Base-by-base conservation (phyloP, 2,113 vertebrate genomes). In the Lichenostomus cassidix region DNA sequence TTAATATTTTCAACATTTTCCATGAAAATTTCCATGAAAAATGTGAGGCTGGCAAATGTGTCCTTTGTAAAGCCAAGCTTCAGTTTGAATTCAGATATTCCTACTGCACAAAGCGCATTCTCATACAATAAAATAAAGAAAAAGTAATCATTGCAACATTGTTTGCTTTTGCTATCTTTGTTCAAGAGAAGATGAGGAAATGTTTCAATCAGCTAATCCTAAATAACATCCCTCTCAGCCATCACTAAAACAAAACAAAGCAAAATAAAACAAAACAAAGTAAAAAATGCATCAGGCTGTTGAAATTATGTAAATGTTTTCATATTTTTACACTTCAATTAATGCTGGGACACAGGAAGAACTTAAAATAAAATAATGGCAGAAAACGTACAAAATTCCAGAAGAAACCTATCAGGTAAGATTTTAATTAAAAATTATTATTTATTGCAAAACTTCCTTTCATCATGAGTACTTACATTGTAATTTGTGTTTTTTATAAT, bases 121-220 rank as follows among this genome's bases (percentile, higher is more conserved):
- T 64, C 12, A 44, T 42, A n/a, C 9, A 82, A 63, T 42, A 53
- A 83, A 85, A 55, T 18, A n/a, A 60, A 9, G 9, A 46, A 64
- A 65, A 47, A 83, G 12, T 56, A 67, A 83, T 24, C 35, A 78
- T 52, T 93, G 46, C 42, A 80, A 67, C 71, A 81, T 75, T 78
- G 39, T 63, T 94, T 83, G 33, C 23, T 89, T 94, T 89, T 90
- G 56, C 58, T 90, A 46, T 86, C 59, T 74, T 86, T 49, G 7
- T 62, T 92, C 55, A 69, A 49, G 86, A 62, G 46, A 44, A 87
- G 35, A 92, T 24, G 31, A 94, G 56, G 52, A 91, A 89, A 87
- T 9, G 2, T 67, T 92, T 94, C 60, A 47, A 35, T 33, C 4
- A 2, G 8, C 5, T 62, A 81, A 67, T 59, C 29, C 13, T 84